Evolutionary conservation across 2,113 vertebrate genomes (phyloP).

Genomic region (Hyaena hyaena): DNA sequence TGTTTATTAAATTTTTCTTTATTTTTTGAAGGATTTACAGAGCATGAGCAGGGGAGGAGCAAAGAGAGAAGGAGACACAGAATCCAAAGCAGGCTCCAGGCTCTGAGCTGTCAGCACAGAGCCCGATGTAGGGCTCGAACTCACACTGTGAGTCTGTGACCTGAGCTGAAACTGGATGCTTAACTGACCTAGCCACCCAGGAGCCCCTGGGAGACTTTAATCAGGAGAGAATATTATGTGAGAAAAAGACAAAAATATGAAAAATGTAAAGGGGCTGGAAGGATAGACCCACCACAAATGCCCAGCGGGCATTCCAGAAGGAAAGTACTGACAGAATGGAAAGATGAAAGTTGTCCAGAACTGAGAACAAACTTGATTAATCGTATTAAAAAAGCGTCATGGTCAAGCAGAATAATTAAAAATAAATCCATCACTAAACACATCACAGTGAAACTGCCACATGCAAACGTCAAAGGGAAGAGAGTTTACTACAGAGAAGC

Average conservation of each 20-base stretch:
- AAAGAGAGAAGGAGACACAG: too few species aligned
- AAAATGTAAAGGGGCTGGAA: neutral
- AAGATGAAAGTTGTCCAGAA: neutral
- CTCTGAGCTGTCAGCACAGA: too few species aligned
- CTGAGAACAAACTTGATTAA: neutral
- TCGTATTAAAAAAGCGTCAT: slow-evolving; percentile 15
- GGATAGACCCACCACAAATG: neutral
- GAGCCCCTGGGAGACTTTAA: neutral
- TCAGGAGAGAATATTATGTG: neutral
- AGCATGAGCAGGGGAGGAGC: too few species aligned
- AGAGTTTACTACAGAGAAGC: neutral
- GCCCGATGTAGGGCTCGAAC: too few species aligned
- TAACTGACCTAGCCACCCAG: too few species aligned
- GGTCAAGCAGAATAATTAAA: neutral
- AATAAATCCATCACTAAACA: neutral
- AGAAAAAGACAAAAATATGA: slow-evolving; percentile 11
- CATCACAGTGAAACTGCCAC: neutral
- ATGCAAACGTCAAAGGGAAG: neutral
- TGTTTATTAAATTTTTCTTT: too few species aligned
- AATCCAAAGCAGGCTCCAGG: too few species aligned
- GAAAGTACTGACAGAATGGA: neutral
- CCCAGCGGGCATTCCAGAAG: neutral
- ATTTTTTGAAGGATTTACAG: too few species aligned
- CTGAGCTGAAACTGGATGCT: too few species aligned
- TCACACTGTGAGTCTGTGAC: too few species aligned